Evolutionary conservation across 1,140 invertebrate genomes (phyloP), one percentile per base, ranked within the genome.

Genomic region (Leguminivora glycinivorella): DNA sequence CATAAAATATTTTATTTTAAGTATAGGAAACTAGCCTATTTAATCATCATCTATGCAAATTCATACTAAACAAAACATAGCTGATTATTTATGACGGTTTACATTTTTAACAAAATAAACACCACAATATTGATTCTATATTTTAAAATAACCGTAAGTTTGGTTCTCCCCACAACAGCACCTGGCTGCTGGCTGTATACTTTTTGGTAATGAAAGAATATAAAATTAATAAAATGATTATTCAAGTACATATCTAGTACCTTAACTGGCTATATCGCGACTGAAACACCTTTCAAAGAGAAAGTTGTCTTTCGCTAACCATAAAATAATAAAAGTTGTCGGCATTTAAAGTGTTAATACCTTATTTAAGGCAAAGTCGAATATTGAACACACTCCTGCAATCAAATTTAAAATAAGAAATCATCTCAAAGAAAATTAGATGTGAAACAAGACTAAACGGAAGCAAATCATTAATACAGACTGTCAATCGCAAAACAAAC

Each of bases 311-410:
- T 63, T 63, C 26, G n/a, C 26, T 31, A 63, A 63, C 26, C 58
- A 63, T 60, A 60, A 63, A 29, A 31, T 29, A 63, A 26, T 63
- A n/a, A 63, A 63, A 63, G 10, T 34, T 34, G n/a, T 63, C 22
- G 1, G 26, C 6, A 6, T 63, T 63, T 60, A 60, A 63, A 63
- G 17, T 17, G 17, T 22, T 22, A 22, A 52, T 19, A 22, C 2
- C n/a, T 52, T 9, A 10, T 52, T 52, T 17, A 22, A 22, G n/a
- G 17, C 19, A 52, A 19, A 19, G 25, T 63, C 26, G n/a, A 63
- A 34, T 63, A 34, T 29, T 5, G 2, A 26, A 25, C 25, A n/a
- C 25, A n/a, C n/a, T n/a, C n/a, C 17, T 31, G 58, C 58, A 63
- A 31, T 63, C 26, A 34, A 63, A 63, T 63, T 34, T 31, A 5